A percentile compares a stretch with the other conserved stretches of the same genome.
Evolutionary conservation across 2,888 invertebrate genomes (phyloP).

Genomic region (Drosophila picticornis): DNA sequence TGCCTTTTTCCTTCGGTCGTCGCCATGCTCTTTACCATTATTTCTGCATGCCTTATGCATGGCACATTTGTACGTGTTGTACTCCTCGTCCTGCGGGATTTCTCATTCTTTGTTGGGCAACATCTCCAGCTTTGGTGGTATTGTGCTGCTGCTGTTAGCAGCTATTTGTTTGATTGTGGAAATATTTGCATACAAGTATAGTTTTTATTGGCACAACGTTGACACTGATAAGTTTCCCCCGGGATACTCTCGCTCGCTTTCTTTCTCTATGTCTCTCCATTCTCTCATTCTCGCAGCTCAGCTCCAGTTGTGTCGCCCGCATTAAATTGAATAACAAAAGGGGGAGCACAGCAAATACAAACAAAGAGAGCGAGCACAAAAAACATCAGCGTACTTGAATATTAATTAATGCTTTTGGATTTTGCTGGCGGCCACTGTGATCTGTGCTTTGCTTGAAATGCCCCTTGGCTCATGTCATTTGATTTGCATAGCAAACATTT

Average conservation of each 20-base stretch:
- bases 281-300: neutral
- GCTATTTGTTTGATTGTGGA: conserved; percentile 82
- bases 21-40: conserved; percentile 53
- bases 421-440: conserved; percentile 32
- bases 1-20: conserved; percentile 28
- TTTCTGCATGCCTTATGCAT: conserved; percentile 75
- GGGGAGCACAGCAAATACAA: conserved; percentile 1
- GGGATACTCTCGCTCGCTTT: conserved; percentile 39
- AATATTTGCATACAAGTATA: conserved; percentile 80
- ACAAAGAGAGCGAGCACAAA: conserved; percentile 12
- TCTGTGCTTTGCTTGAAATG: conserved; percentile 37
- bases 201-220: conserved; percentile 81
- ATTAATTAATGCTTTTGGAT: conserved; percentile 72
- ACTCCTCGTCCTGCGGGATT: conserved; percentile 61
- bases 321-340: conserved; percentile 66
- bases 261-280: conserved; percentile 3
- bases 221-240: conserved; percentile 80
- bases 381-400: conserved; percentile 67
- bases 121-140: conserved; percentile 50
- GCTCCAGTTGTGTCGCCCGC: conserved; percentile 24
- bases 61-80: conserved; percentile 26
- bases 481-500: conserved; percentile 71
- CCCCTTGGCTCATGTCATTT: conserved; percentile 64
- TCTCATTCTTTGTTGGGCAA: conserved; percentile 54
- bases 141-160: conserved; percentile 64